Conservation (phyloP, 2,113 vertebrate genomes). For the Bos javanicus region DNA sequence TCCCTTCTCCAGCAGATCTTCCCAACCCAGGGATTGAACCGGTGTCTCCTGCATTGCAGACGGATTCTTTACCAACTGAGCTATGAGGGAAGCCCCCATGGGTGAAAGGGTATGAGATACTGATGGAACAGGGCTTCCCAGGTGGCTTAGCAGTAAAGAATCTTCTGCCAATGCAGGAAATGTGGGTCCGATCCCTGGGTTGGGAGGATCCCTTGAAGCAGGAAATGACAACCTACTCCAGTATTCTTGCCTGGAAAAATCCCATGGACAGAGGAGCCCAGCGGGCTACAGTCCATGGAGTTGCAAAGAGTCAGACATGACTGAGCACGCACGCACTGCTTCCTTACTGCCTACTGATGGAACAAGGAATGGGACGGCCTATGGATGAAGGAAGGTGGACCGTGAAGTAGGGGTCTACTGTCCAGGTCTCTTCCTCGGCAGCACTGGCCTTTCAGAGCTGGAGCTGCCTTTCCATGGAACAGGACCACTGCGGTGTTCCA, state of each 20-base stretch:
- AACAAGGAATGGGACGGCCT: not conserved
- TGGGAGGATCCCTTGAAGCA: not conserved
- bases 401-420: not conserved
- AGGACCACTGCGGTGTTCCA: not conserved
- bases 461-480: not conserved
- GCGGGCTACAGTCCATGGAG: fast-evolving
- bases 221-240: not conserved
- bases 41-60: not conserved
- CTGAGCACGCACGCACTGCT: not conserved
- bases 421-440: too few species aligned
- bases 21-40: not conserved
- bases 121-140: not conserved
- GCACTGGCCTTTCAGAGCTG: not conserved
- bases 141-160: not conserved
- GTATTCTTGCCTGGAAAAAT: not conserved
- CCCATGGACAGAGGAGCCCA: not conserved
- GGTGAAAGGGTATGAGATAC: not conserved
- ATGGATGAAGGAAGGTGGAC: not conserved
- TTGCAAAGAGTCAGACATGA: not conserved
- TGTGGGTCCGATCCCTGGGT: not conserved
- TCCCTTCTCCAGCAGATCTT: not conserved
- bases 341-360: not conserved
- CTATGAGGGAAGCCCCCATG: not conserved
- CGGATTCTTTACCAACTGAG: not conserved
- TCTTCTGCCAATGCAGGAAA: not conserved